Evolutionary conservation across 2,888 invertebrate genomes (phyloP).

Genomic region (Phanerotoma sp.): DNA sequence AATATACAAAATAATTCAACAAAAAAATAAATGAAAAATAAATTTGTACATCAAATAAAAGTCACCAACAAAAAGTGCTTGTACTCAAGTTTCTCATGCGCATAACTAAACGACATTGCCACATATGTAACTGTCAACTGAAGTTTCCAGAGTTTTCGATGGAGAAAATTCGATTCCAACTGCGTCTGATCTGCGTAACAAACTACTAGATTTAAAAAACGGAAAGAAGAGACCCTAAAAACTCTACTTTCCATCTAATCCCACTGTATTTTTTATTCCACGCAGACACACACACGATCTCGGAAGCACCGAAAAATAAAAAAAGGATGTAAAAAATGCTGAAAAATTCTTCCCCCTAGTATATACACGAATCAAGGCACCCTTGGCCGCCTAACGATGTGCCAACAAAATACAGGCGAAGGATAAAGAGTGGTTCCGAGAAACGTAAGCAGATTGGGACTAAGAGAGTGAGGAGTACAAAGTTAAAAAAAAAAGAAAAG

Average conservation of each 20-base stretch:
- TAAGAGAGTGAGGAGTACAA: conserved; percentile 30
- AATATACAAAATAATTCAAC: no score
- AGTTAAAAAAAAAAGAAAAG: conserved; percentile 16
- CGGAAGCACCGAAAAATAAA: conserved; percentile 2
- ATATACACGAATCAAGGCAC: conserved; percentile 45
- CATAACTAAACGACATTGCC: conserved; percentile 32
- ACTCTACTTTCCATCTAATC: conserved; percentile 5
- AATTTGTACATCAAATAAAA: conserved; percentile 5
- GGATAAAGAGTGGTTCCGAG: conserved; percentile 47
- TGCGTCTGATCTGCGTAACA: conserved; percentile 53
- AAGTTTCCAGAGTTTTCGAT: conserved; percentile 34
- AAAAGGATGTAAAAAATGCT: conserved; percentile 14
- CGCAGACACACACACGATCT: conserved; percentile 4
- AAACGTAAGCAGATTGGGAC: conserved; percentile 52
- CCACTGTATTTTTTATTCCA: conserved; percentile 14
- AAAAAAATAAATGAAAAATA: conserved; percentile 7
- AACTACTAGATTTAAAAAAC: conserved; percentile 38
- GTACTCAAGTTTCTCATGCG: conserved; percentile 28
- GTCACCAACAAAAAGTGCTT: background rate
- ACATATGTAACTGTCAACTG: conserved; percentile 17
- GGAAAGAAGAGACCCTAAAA: conserved; percentile 13
- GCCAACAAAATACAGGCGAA: conserved; percentile 53
- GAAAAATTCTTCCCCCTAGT: conserved; percentile 22
- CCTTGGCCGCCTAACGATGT: conserved; percentile 54
- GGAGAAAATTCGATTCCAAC: conserved; percentile 46